Evolutionary conservation across 2,113 vertebrate species (phyloP), one percentile per base, ranked within the genome.

Genomic region (Trochalopteron elliotii): DNA sequence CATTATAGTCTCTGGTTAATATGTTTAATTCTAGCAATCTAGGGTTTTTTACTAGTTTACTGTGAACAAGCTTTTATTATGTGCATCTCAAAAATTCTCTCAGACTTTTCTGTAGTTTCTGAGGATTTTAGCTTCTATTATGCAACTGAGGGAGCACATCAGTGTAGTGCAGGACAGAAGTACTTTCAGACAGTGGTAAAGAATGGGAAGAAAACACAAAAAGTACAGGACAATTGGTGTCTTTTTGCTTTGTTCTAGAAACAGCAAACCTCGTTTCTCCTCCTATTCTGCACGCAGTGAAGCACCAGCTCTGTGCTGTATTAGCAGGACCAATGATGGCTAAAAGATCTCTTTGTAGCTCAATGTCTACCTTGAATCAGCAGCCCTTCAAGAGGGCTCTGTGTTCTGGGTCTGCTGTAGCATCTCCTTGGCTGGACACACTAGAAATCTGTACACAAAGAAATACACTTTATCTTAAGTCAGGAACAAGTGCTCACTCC

Each of bases 401-500:
- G 10, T 33, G 12, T 14, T 39, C 37, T 35, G 24, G 7, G 19
- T 50, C n/a, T 74, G 64, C 30, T 71, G 18, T 2, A 40, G 25
- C 5, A 74, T 12, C 18, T 63, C 61, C 31, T 11, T 37, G 56
- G 45, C 45, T 8, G 61, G 68, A 87, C 44, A 60, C 14, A 12
- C 19, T 4, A 56, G 10, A 30, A 44, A 39, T 47, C 24, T 20
- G 27, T 23, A 60, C 42, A 68, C 53, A 94, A 87, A 96, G 31
- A 90, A 85, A 57, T 13, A 85, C 64, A 87, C 50, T 0, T 63
- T 61, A 59, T 19, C 3, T 0, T 20, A 55, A 72, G 70, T 64
- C 92, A 85, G 63, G 40, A 83, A 87, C 28, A 61, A 89, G 72
- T 67, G 79, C 92, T 95, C 87, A 88, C 83, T 94, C 96, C 96